A percentile compares a stretch with the other conserved stretches of the same genome.
Evolutionary conservation across 2,888 invertebrate species (phyloP).

Genomic region (Drosophila neotestacea): DNA sequence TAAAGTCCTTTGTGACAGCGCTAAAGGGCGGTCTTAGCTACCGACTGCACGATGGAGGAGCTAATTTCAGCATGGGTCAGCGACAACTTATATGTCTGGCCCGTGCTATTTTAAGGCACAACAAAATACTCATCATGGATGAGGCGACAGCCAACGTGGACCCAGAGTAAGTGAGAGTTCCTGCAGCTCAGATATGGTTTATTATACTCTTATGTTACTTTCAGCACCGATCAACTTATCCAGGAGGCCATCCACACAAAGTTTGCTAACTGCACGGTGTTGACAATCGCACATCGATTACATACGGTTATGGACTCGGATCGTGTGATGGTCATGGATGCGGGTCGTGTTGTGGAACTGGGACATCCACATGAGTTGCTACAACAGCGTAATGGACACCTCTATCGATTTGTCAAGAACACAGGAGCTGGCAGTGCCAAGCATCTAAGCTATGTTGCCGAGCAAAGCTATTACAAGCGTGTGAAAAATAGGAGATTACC

Average conservation of each 20-base stretch:
- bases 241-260: slow-evolving; percentile 92
- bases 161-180: slow-evolving; percentile 88
- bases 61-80: slow-evolving; percentile 95
- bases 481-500: slow-evolving; percentile 46
- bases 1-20: slow-evolving; percentile 89
- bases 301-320: slow-evolving; percentile 97
- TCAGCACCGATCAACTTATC: slow-evolving; percentile 92
- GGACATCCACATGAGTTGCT: slow-evolving; percentile 91
- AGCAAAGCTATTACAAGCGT: slow-evolving; percentile 84
- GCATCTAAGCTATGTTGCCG: slow-evolving; percentile 87
- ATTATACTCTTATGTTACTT: slow-evolving; percentile 32
- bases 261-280: slow-evolving; percentile 92
- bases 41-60: slow-evolving; percentile 90
- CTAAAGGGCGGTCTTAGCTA: slow-evolving; percentile 87
- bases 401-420: slow-evolving; percentile 89
- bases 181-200: background rate
- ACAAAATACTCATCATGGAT: slow-evolving; percentile 93
- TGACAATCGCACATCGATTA: slow-evolving; percentile 96
- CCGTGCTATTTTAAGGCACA: slow-evolving; percentile 91
- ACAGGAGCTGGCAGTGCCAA: slow-evolving; percentile 88
- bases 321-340: slow-evolving; percentile 93
- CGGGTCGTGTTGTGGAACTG: slow-evolving; percentile 90
- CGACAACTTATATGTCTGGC: slow-evolving; percentile 95
- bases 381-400: slow-evolving; percentile 86
- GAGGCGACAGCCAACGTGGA: slow-evolving; percentile 97